Evolutionary conservation across 2,113 vertebrate genomes (phyloP), one percentile per base, ranked within the genome.

Genomic region (Arenaria interpres): DNA sequence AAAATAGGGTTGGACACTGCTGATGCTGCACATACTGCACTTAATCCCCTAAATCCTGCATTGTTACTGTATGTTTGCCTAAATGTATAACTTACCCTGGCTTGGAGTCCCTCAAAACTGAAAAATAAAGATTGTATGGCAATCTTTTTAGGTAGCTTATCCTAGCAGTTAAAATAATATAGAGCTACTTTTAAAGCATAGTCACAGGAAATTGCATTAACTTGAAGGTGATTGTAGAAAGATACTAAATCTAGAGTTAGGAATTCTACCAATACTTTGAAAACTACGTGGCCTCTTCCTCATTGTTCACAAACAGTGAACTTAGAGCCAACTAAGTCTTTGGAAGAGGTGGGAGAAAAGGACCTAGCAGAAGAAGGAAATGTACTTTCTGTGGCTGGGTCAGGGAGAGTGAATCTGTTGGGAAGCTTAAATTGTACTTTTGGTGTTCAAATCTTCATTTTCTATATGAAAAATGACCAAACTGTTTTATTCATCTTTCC

Each of bases 291-390:
- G 5, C 27, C 7, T 51, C 27, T 78, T 85, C 12, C 33, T 45
- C 3, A 8, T 27, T 6, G 0, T 62, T 60, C 25, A 32, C 5
- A 84, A 20, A 28, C 0, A 0, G 39, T 41, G 39, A 41, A 6
- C 20, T 7, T 54, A 45, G 45, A 85, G 63, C 21, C 27, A 53
- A 3, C 9, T 8, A 41, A 46, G 13, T 17, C 20, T 84, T 77
- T 5, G 54, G 46, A 41, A 33, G 3, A 51, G 30, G 8, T 43
- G 6, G 21, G 23, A 89, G 20, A 51, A 39, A 89, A 41, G 24
- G n/a, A 75, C 4, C 8, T 15, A 56, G 4, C 32, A 64, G n/a
- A 54, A 33, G 54, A 35, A 48, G 5, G 37, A 43, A 45, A 13
- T 27, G 5, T 81, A 48, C 21, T 62, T 83, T 78, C 32, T 48